Percentiles rank a stretch among this genome's conserved stretches.
phyloP scores from a whole-genome alignment of 2,888 invertebrate species.

The Gari tellinella region DNA sequence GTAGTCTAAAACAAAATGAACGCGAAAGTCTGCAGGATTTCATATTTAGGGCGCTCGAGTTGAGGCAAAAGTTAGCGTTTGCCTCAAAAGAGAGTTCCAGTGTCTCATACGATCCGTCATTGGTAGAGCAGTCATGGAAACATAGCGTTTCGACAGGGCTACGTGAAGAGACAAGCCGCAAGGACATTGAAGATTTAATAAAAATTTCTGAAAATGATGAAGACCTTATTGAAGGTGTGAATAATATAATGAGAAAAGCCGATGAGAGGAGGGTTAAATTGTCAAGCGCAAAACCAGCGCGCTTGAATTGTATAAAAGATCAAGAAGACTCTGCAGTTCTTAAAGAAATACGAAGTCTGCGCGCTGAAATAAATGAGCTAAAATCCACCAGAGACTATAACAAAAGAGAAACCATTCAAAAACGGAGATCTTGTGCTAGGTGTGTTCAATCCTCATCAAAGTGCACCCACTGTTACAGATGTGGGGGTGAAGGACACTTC shows the following conservation, averaged over 20 bases:
- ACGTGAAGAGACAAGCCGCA: constrained; percentile 3
- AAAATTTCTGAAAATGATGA: constrained; percentile 4
- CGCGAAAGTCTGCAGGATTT: constrained; percentile 19
- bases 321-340: not conserved
- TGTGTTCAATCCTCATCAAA: not conserved
- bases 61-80: constrained; percentile 16
- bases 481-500: constrained; percentile 15
- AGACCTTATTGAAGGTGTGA: constrained; percentile 9
- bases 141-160: constrained; percentile 15
- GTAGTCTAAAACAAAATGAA: not conserved
- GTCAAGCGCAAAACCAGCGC: not conserved
- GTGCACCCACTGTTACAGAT: constrained; percentile 27
- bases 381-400: not conserved
- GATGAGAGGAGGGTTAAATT: constrained; percentile 6
- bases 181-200: constrained; percentile 4
- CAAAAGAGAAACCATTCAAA: not conserved
- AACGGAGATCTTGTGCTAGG: not conserved
- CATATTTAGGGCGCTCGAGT: constrained; percentile 18
- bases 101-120: not conserved
- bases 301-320: too few species aligned
- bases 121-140: constrained; percentile 15
- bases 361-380: not conserved
- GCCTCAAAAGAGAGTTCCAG: constrained; percentile 8
- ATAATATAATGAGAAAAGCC: constrained; percentile 3
- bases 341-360: not conserved